These are phyloP conservation scores for Sphaeramia orbicularis DNA, from an alignment of 2,797 vertebrate genomes.

Conservation along the genomic window DNA sequence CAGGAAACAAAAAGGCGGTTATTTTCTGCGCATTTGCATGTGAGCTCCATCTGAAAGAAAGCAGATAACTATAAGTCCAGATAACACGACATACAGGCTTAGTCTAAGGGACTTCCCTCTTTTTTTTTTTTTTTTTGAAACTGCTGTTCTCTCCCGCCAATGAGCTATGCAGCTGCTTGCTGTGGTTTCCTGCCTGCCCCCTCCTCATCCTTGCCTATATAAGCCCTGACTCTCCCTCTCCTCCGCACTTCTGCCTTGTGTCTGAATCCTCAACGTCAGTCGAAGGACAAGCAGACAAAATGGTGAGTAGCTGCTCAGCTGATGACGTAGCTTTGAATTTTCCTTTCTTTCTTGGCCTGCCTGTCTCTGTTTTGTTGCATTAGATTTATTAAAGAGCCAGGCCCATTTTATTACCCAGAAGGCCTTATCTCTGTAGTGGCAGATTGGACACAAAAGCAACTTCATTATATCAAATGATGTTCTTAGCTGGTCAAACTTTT, in stretches of 20 bases:
- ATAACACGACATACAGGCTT: slow-evolving; percentile 17
- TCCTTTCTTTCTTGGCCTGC: slow-evolving; percentile 10
- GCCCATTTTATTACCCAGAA: slow-evolving; percentile 15
- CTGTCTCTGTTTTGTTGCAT: slow-evolving; percentile 19
- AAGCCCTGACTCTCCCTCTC: slow-evolving; percentile 67
- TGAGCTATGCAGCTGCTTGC: slow-evolving; percentile 70
- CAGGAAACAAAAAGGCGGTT: not conserved
- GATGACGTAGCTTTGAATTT: slow-evolving; percentile 55
- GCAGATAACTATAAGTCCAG: slow-evolving; percentile 2
- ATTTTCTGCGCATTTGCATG: not conserved
- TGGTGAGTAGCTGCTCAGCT: slow-evolving; percentile 74
- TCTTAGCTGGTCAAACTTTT: slow-evolving; percentile 11
- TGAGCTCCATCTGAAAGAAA: slow-evolving; percentile 12
- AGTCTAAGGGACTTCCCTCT: slow-evolving; percentile 48
- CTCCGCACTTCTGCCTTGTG: slow-evolving; percentile 78
- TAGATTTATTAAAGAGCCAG: slow-evolving; percentile 10
- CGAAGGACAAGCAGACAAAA: slow-evolving; percentile 81
- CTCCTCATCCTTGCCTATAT: slow-evolving; percentile 75
- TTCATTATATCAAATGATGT: not conserved
- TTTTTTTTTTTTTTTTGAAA: slow-evolving; percentile 37
- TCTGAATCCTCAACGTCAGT: slow-evolving; percentile 83
- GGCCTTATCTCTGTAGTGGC: slow-evolving; percentile 2
- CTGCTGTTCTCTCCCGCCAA: slow-evolving; percentile 58
- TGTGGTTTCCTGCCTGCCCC: slow-evolving; percentile 67
- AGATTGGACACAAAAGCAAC: slow-evolving; percentile 22